phyloP scores from a whole-genome alignment of 2,113 vertebrate genomes.

The Rynchops niger region DNA sequence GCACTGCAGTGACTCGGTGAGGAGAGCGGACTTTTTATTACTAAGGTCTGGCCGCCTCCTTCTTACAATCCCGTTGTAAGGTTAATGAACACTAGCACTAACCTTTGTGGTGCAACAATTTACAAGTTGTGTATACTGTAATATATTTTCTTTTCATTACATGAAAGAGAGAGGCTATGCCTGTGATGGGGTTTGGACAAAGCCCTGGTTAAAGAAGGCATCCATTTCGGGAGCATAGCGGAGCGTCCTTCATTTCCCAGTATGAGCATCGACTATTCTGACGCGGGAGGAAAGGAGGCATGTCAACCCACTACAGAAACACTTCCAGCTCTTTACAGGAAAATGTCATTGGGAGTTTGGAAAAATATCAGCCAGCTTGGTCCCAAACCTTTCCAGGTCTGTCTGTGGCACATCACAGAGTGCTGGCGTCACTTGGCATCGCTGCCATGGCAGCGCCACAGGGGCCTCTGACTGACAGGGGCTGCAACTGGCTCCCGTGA shows the following conservation, averaged over 20 bases:
- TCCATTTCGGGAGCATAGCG: background rate
- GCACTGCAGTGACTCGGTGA: background rate
- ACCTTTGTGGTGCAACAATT: background rate
- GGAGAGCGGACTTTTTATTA: background rate
- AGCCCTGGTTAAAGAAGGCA: background rate
- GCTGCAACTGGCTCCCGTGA: background rate
- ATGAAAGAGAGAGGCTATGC: background rate
- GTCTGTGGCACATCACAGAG: background rate
- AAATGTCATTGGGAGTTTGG: background rate
- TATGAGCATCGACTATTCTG: background rate
- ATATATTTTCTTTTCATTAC: background rate
- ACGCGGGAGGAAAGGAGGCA: background rate
- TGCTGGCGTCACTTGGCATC: background rate
- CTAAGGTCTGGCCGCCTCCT: background rate
- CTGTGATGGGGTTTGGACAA: background rate
- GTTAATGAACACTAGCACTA: background rate
- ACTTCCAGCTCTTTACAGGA: background rate
- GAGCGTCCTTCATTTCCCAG: background rate
- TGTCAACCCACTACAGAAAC: background rate
- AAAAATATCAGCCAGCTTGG: background rate
- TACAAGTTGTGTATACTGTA: background rate
- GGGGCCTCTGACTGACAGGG: background rate
- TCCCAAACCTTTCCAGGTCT: background rate
- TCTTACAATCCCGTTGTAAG: background rate
- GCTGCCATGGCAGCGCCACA: rapidly evolving